These are phyloP conservation scores for Nasua narica DNA, from an alignment of 2,797 vertebrate species.

Conservation along the genomic window DNA sequence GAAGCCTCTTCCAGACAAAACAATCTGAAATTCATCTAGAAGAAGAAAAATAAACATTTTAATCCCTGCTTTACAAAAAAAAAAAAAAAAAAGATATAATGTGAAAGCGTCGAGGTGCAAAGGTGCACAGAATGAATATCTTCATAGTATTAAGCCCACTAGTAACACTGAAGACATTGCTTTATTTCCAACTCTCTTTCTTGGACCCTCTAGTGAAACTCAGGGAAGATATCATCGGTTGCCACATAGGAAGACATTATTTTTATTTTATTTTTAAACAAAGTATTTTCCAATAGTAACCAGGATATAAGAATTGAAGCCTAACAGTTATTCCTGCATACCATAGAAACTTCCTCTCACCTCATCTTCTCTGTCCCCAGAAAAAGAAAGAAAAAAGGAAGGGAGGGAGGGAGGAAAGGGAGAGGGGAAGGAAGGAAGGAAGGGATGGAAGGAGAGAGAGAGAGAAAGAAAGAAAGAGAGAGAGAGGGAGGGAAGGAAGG, in stretches of 20 bases:
- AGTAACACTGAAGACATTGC: background rate
- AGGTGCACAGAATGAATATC: background rate
- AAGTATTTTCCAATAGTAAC: background rate
- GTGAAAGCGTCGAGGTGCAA: background rate
- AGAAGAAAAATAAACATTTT: conserved; percentile 50
- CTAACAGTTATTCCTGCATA: background rate
- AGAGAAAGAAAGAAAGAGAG: background rate
- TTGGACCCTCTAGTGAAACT: background rate
- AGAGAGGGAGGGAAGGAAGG: too few species aligned
- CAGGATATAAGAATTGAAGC: background rate
- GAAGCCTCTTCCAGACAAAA: conserved; percentile 92
- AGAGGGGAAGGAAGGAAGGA: background rate
- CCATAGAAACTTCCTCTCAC: background rate
- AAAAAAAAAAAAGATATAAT: background rate
- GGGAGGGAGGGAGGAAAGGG: too few species aligned
- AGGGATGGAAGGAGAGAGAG: background rate
- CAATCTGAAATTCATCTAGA: conserved; percentile 94
- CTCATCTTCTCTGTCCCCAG: background rate
- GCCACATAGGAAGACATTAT: background rate
- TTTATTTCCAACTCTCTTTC: background rate
- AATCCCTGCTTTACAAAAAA: background rate
- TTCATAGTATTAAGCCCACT: background rate
- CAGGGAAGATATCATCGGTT: background rate
- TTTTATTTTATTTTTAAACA: conserved; percentile 17
- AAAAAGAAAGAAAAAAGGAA: background rate